A percentile compares a stretch with the other conserved stretches of the same genome.
Evolutionary conservation across 2,113 vertebrate species (phyloP).

Genomic region (Scomber colias): DNA sequence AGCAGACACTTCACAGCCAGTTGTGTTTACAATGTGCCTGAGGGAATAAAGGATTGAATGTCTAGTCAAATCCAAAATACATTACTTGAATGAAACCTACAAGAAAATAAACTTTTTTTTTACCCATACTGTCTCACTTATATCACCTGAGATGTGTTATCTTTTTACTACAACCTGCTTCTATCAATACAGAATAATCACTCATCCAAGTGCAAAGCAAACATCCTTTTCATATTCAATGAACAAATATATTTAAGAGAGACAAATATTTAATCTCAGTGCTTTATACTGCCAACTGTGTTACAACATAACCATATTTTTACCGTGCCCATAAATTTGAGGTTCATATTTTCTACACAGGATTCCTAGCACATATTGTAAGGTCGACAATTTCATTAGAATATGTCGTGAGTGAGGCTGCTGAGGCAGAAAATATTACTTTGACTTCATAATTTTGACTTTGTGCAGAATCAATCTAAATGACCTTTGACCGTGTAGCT

Average conservation of each 20-base stretch:
- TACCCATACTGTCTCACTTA: conserved; percentile 16
- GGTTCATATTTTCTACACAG: conserved; percentile 7
- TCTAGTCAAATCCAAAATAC: conserved; percentile 53
- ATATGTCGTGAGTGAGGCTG: background rate
- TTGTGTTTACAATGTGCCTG: conserved; percentile 54
- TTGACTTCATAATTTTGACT: no score
- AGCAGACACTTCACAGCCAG: conserved; percentile 53
- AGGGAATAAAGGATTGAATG: conserved; percentile 48
- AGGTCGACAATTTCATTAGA: background rate
- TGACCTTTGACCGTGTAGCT: background rate
- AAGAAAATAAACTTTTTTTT: conserved; percentile 18
- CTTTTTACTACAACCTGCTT: background rate
- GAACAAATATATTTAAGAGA: background rate
- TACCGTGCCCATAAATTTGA: background rate
- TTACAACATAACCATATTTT: conserved; percentile 15
- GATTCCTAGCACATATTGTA: background rate
- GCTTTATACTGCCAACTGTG: background rate
- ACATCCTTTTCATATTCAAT: background rate
- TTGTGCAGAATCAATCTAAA: background rate
- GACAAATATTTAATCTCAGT: background rate
- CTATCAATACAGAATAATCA: conserved; percentile 1
- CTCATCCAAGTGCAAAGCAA: background rate
- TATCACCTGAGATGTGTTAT: conserved; percentile 14
- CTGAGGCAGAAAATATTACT: background rate
- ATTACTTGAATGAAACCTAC: conserved; percentile 30